Base-by-base conservation (phyloP, 2,113 vertebrate genomes). In the Nestor notabilis region DNA sequence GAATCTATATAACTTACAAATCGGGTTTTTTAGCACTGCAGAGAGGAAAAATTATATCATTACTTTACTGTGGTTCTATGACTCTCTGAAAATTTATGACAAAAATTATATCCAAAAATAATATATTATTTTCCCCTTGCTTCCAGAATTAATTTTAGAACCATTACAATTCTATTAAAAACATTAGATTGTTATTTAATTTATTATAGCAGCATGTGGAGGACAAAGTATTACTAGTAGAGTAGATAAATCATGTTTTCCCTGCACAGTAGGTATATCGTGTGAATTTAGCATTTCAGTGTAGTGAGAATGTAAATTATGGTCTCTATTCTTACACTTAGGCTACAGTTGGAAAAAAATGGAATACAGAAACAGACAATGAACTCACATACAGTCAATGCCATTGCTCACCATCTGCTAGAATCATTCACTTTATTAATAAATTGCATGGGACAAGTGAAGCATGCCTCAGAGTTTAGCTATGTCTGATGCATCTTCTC, bases 1-100 rank as follows among this genome's bases (percentile, higher is more conserved):
- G 91, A 99, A 99, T 97, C 99, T 98, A 85, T 99, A 99, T 68
- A 99, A 98, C 96, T 99, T 99, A 97, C 98, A 99, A 83, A 99
- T 97, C 0, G 99, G 99, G 50, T 99, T 99, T 98, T 98, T 99
- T 97, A 99, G 98, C 95, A 99, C 99, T 99, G 98, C 21, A 69
- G 85, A 75, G 15, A 87, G 25, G 82, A 88, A 95, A 86, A 95
- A 89, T 13, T 9, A 16, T 15, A 71, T 15, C 3, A 56, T 74
- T 89, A 64, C 61, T 93, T 93, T 90, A 60, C 71, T 78, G 46
- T 12, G 28, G 25, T 82, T 81, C 27, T 37, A 55, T 3, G 24
- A 52, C 65, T 39, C 47, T 37, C 1, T 28, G 21, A 68, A 75
- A 93, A 84, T 56, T 55, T 82, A 81, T 35, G 23, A 79, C 33